phyloP scores from a whole-genome alignment of 2,797 vertebrate genomes.

The Tauraco hartlaubi region DNA sequence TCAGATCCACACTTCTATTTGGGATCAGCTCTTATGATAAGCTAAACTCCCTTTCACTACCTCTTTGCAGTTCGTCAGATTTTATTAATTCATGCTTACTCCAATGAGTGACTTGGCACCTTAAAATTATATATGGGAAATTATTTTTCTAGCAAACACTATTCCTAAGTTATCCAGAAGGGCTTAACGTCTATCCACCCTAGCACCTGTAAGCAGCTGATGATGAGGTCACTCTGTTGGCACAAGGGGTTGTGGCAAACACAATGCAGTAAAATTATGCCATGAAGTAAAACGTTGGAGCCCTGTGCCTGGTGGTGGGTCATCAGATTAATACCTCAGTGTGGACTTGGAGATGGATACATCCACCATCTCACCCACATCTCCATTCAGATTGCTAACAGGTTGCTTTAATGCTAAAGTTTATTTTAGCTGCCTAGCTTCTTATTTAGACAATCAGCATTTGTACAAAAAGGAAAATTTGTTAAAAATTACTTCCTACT shows the following conservation, averaged over 20 bases:
- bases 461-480: background rate
- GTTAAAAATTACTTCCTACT: background rate
- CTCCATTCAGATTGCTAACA: background rate
- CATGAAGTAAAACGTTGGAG: background rate
- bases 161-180: background rate
- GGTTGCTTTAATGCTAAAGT: background rate
- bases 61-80: background rate
- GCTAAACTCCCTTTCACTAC: background rate
- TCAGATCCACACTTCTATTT: background rate
- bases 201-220: background rate
- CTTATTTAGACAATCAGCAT: background rate
- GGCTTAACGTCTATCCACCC: background rate
- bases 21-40: background rate
- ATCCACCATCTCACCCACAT: background rate
- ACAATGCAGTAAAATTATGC: too few relatives aligned
- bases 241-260: background rate
- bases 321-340: background rate
- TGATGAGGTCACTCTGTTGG: background rate
- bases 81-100: background rate
- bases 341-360: too few relatives aligned
- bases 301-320: background rate
- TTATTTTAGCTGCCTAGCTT: background rate
- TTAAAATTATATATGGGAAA: background rate
- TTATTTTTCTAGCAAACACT: background rate
- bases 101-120: background rate